Evolutionary conservation across 2,797 vertebrate genomes (phyloP).

Genomic region (Mus spretus): DNA sequence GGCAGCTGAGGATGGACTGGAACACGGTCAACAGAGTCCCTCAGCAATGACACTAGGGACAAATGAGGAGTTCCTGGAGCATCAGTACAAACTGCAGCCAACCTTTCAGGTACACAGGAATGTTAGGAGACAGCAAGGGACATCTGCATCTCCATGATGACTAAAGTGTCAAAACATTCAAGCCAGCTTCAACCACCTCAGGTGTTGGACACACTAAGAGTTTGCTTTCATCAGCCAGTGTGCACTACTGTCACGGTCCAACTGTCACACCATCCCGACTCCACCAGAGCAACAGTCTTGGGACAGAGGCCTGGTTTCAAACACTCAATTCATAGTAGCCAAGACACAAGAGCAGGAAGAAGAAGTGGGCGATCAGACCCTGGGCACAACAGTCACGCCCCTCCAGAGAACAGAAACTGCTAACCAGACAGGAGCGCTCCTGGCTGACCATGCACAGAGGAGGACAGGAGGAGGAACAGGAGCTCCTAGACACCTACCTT

Average conservation of each 20-base stretch:
- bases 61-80: background rate
- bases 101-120: background rate
- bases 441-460: background rate
- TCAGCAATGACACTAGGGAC: background rate
- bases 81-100: background rate
- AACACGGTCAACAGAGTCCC: background rate
- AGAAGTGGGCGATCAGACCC: slow-evolving; percentile 67
- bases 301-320: slow-evolving; percentile 72
- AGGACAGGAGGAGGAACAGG: background rate
- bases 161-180: background rate
- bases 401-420: background rate
- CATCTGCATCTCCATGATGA: fast-evolving
- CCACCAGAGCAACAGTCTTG: slow-evolving; percentile 45
- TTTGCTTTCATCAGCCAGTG: slow-evolving; percentile 50
- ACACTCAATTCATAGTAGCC: slow-evolving; percentile 65
- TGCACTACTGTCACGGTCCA: background rate
- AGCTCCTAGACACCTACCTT: slow-evolving; percentile 91
- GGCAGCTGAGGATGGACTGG: background rate
- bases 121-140: background rate
- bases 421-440: background rate
- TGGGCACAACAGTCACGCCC: background rate
- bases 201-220: background rate
- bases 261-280: background rate
- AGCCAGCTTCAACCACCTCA: background rate
- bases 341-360: slow-evolving; percentile 67